Evolutionary conservation across 1,140 invertebrate genomes (phyloP).

Genomic region (Octopus sinensis): DNA sequence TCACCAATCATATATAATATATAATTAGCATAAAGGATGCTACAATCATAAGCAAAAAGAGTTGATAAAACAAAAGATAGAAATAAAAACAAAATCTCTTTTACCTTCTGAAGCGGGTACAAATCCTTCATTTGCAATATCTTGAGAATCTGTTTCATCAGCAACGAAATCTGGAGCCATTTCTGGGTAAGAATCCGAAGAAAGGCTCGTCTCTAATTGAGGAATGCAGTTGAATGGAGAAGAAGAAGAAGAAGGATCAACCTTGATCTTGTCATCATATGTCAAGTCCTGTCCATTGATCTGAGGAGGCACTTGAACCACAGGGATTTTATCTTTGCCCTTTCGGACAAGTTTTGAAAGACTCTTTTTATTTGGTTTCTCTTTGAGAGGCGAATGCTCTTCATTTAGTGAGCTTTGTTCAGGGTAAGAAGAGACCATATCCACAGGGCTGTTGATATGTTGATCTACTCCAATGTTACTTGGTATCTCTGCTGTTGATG

Average conservation of each 20-base stretch:
- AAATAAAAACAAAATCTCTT: neutral
- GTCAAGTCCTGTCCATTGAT: neutral
- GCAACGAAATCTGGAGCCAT: slow-evolving; percentile 36
- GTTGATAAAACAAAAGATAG: neutral
- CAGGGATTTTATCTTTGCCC: neutral
- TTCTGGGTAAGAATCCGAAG: slow-evolving; percentile 17
- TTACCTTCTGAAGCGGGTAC: slow-evolving; percentile 32
- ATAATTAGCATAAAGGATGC: no score
- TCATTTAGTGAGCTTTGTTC: neutral
- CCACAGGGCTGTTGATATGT: neutral
- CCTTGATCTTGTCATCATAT: neutral
- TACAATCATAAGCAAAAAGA: no score
- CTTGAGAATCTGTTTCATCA: slow-evolving; percentile 27
- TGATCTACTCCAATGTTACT: neutral
- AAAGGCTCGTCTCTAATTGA: neutral
- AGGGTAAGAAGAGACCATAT: neutral
- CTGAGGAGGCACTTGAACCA: neutral
- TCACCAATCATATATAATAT: no score
- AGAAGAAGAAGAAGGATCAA: neutral
- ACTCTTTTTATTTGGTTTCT: neutral
- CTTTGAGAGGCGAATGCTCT: neutral
- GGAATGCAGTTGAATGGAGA: neutral
- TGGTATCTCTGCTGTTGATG: neutral
- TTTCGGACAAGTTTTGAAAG: neutral
- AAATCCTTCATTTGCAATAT: slow-evolving; percentile 35